Evolutionary conservation across 2,113 vertebrate species (phyloP).

Genomic region (Cromileptes altivelis): DNA sequence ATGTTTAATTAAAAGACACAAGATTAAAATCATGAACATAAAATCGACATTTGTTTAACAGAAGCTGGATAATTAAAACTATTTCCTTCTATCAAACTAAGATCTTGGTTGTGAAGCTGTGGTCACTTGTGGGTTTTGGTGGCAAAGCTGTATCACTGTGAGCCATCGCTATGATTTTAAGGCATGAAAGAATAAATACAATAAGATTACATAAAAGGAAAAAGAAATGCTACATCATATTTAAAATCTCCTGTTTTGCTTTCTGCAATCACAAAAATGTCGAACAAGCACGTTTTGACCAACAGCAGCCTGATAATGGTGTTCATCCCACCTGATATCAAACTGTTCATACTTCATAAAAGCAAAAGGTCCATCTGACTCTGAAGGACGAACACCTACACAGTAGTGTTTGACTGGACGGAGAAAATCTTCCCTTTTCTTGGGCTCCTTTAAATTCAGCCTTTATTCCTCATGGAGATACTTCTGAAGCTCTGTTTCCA

Average conservation of each 20-base stretch:
- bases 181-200: slow-evolving; percentile 28
- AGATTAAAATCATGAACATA: slow-evolving; percentile 37
- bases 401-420: not conserved
- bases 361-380: not conserved
- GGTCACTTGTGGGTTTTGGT: slow-evolving; percentile 17
- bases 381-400: not conserved
- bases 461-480: slow-evolving; percentile 80
- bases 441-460: slow-evolving; percentile 6
- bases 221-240: not conserved
- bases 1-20: slow-evolving; percentile 47
- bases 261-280: not conserved
- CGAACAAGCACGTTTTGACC: slow-evolving; percentile 5
- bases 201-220: not conserved
- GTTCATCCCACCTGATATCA: not conserved
- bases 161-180: not conserved
- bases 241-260: not conserved
- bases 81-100: not conserved
- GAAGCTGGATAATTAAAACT: slow-evolving; percentile 17
- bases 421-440: slow-evolving; percentile 11
- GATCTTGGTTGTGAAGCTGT: not conserved
- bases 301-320: not conserved
- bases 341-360: slow-evolving; percentile 5
- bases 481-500: slow-evolving; percentile 84
- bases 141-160: not conserved
- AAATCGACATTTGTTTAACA: not conserved